Percentiles rank a stretch among this genome's conserved stretches.
Conservation (phyloP, 2,113 vertebrate species). For the Gorsachius goisagi region DNA sequence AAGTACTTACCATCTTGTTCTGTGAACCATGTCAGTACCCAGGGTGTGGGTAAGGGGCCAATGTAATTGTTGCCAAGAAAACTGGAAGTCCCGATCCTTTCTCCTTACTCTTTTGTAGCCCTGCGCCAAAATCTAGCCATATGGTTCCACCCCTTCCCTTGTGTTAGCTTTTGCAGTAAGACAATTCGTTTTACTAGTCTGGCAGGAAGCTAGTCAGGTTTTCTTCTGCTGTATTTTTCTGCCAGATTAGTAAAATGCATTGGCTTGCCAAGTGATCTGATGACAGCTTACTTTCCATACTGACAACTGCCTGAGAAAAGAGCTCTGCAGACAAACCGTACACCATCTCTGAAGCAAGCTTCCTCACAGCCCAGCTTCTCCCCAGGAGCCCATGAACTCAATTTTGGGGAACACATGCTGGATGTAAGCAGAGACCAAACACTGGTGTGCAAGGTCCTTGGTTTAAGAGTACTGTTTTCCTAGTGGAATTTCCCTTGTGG, state of each 20-base stretch:
- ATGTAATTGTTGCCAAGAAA: neutral
- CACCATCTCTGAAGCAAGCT: neutral
- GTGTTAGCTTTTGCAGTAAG: constrained; percentile 27
- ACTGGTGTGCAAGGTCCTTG: neutral
- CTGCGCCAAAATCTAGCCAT: neutral
- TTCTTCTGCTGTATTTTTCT: constrained; percentile 42
- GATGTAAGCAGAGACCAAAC: neutral
- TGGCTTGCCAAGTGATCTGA: constrained; percentile 42
- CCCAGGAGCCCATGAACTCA: neutral
- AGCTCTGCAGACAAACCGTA: neutral
- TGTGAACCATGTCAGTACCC: neutral
- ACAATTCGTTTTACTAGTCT: constrained; percentile 26
- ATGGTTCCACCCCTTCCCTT: constrained; percentile 27
- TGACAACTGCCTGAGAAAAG: constrained; percentile 46
- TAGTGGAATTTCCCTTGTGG: neutral
- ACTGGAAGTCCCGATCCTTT: neutral
- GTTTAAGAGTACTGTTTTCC: neutral
- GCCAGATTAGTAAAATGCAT: constrained; percentile 45
- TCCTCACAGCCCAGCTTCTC: neutral
- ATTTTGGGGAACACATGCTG: neutral
- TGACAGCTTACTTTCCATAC: constrained; percentile 54
- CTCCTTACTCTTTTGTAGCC: neutral
- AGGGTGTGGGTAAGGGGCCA: neutral
- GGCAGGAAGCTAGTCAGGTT: constrained; percentile 32
- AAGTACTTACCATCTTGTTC: neutral